phyloP scores from a whole-genome alignment of 2,113 vertebrate species.

The Chloropsis cyanopogon region DNA sequence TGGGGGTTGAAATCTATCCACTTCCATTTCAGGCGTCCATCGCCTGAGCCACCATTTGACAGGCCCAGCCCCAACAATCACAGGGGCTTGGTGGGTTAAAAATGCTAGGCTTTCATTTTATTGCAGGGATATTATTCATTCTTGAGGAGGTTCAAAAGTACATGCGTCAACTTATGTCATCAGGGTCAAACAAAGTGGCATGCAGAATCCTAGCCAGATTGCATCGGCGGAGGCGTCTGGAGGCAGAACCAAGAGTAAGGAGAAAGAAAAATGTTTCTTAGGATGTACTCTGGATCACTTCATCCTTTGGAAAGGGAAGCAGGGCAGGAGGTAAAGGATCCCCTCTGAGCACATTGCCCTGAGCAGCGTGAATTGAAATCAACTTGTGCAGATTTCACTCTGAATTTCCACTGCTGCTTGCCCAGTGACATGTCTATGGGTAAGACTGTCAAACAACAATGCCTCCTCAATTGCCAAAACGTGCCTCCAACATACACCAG shows the following conservation, averaged over 20 bases:
- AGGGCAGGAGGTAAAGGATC: background rate
- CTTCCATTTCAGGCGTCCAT: background rate
- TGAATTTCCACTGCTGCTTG: background rate
- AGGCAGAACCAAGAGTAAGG: background rate
- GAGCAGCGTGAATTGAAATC: background rate
- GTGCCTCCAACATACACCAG: background rate
- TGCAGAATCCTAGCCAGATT: slow-evolving; percentile 34
- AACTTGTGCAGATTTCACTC: background rate
- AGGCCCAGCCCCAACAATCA: background rate
- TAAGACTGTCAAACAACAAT: background rate
- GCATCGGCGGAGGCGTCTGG: background rate
- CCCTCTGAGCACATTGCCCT: background rate
- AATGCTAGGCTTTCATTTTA: slow-evolving; percentile 65
- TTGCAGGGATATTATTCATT: slow-evolving; percentile 67
- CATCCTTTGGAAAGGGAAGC: background rate
- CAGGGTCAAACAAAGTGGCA: slow-evolving; percentile 62
- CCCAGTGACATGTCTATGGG: background rate
- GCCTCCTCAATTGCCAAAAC: background rate
- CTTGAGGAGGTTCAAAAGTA: slow-evolving; percentile 67
- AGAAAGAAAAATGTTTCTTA: background rate
- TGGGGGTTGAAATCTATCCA: background rate
- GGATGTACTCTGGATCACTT: background rate
- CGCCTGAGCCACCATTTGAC: background rate
- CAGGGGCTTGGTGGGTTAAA: slow-evolving; percentile 39
- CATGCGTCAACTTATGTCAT: slow-evolving; percentile 58